Evolutionary conservation across 1,140 invertebrate species (phyloP).

Genomic region (Aricia agestis): DNA sequence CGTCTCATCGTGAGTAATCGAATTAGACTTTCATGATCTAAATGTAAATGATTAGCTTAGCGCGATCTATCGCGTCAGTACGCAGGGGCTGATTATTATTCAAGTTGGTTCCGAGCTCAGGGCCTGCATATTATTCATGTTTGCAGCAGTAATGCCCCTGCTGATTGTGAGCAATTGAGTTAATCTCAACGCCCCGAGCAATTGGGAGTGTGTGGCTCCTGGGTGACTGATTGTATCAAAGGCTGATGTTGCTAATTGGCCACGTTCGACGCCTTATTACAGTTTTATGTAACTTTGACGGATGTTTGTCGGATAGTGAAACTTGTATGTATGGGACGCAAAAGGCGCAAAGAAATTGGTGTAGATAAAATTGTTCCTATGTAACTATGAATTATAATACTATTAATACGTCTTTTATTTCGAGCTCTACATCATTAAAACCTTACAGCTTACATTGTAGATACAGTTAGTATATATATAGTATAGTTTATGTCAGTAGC

Average conservation of each 20-base stretch:
- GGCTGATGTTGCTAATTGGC: slow-evolving; percentile 6
- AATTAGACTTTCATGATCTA: neutral
- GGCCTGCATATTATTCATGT: slow-evolving; percentile 18
- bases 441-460: too few relatives aligned
- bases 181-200: slow-evolving; percentile 19
- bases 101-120: slow-evolving; percentile 8
- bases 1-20: neutral
- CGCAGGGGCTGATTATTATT: slow-evolving; percentile 22
- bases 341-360: too few relatives aligned
- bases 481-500: too few relatives aligned
- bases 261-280: neutral
- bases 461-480: too few relatives aligned
- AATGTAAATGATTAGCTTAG: slow-evolving; percentile 10
- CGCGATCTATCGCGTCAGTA: slow-evolving; percentile 3
- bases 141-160: slow-evolving; percentile 22
- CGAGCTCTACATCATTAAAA: too few relatives aligned
- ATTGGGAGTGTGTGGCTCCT: slow-evolving; percentile 16
- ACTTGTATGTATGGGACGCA: too few relatives aligned
- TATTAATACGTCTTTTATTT: too few relatives aligned
- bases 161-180: slow-evolving; percentile 28
- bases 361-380: too few relatives aligned
- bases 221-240: slow-evolving; percentile 15
- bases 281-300: neutral
- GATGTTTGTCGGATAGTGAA: neutral
- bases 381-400: too few relatives aligned